Conservation (phyloP, 2,888 invertebrate genomes). For the Pyrrhosoma nymphula region DNA sequence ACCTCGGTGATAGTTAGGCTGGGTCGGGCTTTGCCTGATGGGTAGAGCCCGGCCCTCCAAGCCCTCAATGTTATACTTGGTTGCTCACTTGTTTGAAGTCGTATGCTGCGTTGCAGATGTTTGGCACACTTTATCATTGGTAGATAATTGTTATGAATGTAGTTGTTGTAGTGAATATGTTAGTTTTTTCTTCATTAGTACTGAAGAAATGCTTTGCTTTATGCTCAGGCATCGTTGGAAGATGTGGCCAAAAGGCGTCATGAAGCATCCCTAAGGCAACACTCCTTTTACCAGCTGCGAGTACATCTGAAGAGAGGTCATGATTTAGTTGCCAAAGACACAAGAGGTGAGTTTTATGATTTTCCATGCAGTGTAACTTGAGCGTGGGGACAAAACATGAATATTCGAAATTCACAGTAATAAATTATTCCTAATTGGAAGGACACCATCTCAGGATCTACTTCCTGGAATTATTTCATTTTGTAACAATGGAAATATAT, state of each 20-base stretch:
- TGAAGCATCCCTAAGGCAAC: slow-evolving; percentile 88
- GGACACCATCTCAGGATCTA: too few relatives aligned
- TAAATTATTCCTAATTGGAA: too few relatives aligned
- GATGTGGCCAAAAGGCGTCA: slow-evolving; percentile 78
- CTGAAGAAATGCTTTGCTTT: not conserved
- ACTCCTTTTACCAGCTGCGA: slow-evolving; percentile 95
- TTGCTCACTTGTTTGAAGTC: slow-evolving; percentile 31
- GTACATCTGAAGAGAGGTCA: slow-evolving; percentile 93
- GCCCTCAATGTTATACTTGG: slow-evolving; percentile 32
- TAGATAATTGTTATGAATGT: not conserved
- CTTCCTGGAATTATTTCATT: too few relatives aligned
- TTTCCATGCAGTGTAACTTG: not conserved
- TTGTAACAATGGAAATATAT: too few relatives aligned
- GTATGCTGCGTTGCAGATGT: slow-evolving; percentile 20
- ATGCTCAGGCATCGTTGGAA: slow-evolving; percentile 15
- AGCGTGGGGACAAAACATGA: too few relatives aligned
- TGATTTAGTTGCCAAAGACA: slow-evolving; percentile 95
- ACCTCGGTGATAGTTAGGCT: not conserved
- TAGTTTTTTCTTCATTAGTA: not conserved
- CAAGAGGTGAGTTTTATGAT: slow-evolving; percentile 87
- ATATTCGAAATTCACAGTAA: too few relatives aligned
- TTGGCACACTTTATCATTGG: slow-evolving; percentile 43
- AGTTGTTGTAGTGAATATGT: not conserved
- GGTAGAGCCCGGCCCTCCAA: not conserved
- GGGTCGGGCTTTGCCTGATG: slow-evolving; percentile 26